Evolutionary conservation across 2,797 vertebrate species (phyloP).

Genomic region (Gadopsis bispinosus): DNA sequence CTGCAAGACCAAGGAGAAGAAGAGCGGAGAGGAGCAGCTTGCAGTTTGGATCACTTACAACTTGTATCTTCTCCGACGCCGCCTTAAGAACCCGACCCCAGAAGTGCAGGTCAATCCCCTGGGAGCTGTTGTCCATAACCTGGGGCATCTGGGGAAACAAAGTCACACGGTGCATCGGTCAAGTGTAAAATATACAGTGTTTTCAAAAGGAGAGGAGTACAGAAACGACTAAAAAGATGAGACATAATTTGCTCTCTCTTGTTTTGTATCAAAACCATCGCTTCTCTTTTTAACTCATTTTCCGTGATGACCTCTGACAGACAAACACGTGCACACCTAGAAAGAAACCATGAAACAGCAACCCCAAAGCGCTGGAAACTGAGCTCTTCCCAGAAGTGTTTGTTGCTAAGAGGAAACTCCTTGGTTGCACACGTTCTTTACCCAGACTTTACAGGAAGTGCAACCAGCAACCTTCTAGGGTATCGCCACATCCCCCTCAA

Average conservation of each 20-base stretch:
- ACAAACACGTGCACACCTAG: slow-evolving; percentile 12
- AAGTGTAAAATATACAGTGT: neutral
- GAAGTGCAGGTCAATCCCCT: slow-evolving; percentile 88
- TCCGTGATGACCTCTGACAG: slow-evolving; percentile 18
- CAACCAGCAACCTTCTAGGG: neutral
- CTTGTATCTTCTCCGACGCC: slow-evolving; percentile 86
- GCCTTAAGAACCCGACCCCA: slow-evolving; percentile 89
- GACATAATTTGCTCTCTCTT: slow-evolving; percentile 37
- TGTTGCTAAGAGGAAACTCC: neutral
- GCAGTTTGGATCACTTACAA: slow-evolving; percentile 80
- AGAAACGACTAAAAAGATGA: neutral
- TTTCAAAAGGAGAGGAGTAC: neutral
- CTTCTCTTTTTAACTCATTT: slow-evolving; percentile 9
- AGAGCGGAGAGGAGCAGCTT: slow-evolving; percentile 14
- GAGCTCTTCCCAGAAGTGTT: slow-evolving; percentile 8
- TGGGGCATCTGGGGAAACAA: slow-evolving; percentile 88
- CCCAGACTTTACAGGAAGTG: neutral
- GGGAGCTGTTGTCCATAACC: slow-evolving; percentile 86
- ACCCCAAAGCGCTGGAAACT: neutral
- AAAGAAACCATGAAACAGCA: neutral
- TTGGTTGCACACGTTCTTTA: slow-evolving; percentile 2
- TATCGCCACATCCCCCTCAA: slow-evolving; percentile 5
- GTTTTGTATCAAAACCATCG: neutral
- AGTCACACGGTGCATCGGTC: slow-evolving; percentile 26
- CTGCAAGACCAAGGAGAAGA: slow-evolving; percentile 38